Percentiles rank a stretch among this genome's conserved stretches.
phyloP scores from a whole-genome alignment of 1,140 invertebrate species.

The Drosophila nannoptera region DNA sequence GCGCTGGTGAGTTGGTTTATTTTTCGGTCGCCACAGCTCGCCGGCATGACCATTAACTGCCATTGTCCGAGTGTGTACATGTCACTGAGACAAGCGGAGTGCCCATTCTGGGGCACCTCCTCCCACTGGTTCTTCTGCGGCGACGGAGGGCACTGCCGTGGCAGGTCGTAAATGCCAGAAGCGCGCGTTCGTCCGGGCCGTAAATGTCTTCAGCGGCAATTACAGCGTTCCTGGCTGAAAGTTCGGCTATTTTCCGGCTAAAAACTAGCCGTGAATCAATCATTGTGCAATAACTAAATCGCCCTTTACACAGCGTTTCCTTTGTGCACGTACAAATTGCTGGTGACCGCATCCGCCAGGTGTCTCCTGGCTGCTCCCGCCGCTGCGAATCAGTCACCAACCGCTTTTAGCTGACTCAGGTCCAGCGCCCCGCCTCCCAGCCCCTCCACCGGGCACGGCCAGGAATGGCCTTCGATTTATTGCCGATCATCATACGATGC shows the following conservation, averaged over 20 bases:
- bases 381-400: slow-evolving; percentile 34
- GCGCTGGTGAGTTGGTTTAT: slow-evolving; percentile 70
- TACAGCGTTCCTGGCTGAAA: slow-evolving; percentile 35
- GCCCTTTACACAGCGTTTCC: slow-evolving; percentile 6
- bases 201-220: slow-evolving; percentile 77
- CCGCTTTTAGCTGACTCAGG: slow-evolving; percentile 71
- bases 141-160: slow-evolving; percentile 36
- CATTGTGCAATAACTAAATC: slow-evolving; percentile 56
- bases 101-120: not conserved
- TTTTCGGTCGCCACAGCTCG: slow-evolving; percentile 51
- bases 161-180: slow-evolving; percentile 73
- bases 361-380: slow-evolving; percentile 3
- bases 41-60: slow-evolving; percentile 72
- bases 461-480: slow-evolving; percentile 58
- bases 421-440: not conserved
- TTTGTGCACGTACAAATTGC: slow-evolving; percentile 1
- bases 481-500: slow-evolving; percentile 70
- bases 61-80: slow-evolving; percentile 68
- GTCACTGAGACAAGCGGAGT: slow-evolving; percentile 49
- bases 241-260: slow-evolving; percentile 21
- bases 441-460: slow-evolving; percentile 7
- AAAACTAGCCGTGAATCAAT: slow-evolving; percentile 52
- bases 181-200: slow-evolving; percentile 62
- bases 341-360: slow-evolving; percentile 29
- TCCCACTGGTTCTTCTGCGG: not conserved